Evolutionary conservation across 2,888 invertebrate species (phyloP), one percentile per base, ranked within the genome.

Genomic region (Auanema sp.): DNA sequence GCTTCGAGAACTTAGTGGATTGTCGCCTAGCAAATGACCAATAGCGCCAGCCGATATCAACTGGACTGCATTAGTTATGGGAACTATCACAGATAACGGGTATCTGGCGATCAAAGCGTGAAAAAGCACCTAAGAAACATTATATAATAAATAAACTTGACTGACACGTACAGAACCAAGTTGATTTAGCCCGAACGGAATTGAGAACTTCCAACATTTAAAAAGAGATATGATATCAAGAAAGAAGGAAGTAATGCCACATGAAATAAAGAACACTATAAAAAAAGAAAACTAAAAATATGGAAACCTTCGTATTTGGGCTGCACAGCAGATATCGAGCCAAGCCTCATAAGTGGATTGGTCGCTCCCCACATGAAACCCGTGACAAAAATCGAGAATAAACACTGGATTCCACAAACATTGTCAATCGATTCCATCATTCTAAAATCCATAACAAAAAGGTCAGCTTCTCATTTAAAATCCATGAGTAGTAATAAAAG

Each of bases 291-390:
- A 10, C 4, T 47, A 21, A 21, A 10, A 47, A 47, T 10, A 47
- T 18, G 47, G 16, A 10, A 47, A 47, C 21, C 52, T 24, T 52
- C 14, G 52, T 21, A 4, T 52, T 12, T 33, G 4, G 47, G 21
- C 47, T 47, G 16, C 10, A 18, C 21, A 18, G 47, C 21, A 47
- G 21, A 10, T 33, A 40, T 52, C 10, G 68, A 66, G 40, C 64
- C 73, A n/a, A 57, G 43, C 47, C 73, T 64, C 1, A 74, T 43
- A 4, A 74, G 40, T n/a, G 73, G 73, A 64, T 71, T 74, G 44
- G 73, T 74, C 2, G 69, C 68, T 49, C 73, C 73, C 73, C 73
- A 74, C n/a, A 74, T 44, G 21, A 69, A 44, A 14, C 71, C 70
- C 50, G 69, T 65, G 10, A 61, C 25, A 0, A 68, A 3, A 21